Evolutionary conservation across 2,113 vertebrate genomes (phyloP).

Genomic region (Tragelaphus strepsiceros): DNA sequence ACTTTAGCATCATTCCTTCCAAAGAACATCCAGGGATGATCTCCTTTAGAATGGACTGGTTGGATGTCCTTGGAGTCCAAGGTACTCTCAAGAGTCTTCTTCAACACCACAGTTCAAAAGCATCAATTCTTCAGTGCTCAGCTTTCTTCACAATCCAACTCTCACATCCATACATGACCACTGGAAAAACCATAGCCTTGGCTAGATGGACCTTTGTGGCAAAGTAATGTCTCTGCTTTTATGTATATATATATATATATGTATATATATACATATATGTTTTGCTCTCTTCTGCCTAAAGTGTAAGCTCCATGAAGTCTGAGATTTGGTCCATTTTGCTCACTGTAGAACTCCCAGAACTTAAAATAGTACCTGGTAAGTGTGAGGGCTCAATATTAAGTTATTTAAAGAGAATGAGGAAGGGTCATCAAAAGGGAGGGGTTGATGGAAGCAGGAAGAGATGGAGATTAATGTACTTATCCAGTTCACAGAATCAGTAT

Average conservation of each 20-base stretch:
- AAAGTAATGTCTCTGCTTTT: too few relatives aligned
- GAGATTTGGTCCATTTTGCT: not conserved
- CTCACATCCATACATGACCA: too few relatives aligned
- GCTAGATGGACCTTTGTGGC: too few relatives aligned
- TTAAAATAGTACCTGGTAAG: not conserved
- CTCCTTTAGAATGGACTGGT: too few relatives aligned
- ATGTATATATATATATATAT: not conserved
- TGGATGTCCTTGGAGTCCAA: too few relatives aligned
- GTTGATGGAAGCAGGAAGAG: not conserved
- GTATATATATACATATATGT: not conserved
- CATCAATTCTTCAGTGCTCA: too few relatives aligned
- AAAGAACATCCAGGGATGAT: too few relatives aligned
- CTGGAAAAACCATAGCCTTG: too few relatives aligned
- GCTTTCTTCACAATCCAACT: too few relatives aligned
- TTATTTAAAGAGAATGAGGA: not conserved
- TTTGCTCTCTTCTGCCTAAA: not conserved
- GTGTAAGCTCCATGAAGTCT: not conserved
- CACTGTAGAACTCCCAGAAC: not conserved
- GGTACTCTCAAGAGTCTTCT: too few relatives aligned
- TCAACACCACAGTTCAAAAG: too few relatives aligned
- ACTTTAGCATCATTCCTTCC: too few relatives aligned
- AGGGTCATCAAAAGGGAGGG: not conserved
- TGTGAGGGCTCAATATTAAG: not conserved
- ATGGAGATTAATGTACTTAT: not conserved
- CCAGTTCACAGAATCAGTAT: not conserved